These are phyloP conservation scores for Pelagia noctiluca DNA, from an alignment of 30 jellyfish, hydroid and myxozoan species.

Conservation along the genomic window DNA sequence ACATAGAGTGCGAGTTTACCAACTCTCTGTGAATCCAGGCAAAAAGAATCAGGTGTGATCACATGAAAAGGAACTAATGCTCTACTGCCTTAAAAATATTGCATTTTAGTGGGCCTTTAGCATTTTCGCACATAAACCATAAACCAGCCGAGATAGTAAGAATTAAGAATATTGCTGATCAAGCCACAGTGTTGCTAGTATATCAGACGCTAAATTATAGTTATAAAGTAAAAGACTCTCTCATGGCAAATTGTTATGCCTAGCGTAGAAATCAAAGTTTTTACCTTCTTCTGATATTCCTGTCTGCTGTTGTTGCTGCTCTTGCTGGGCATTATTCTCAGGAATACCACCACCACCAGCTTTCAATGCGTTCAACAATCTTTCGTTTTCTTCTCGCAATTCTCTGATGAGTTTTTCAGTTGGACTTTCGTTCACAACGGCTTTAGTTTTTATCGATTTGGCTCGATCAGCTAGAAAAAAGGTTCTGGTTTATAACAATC, in stretches of 20 bases:
- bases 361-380: conserved; percentile 77
- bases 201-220: no score
- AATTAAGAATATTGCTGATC: no score
- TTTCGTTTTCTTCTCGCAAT: conserved; percentile 92
- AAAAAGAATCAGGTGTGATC: no score
- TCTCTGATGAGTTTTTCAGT: conserved; percentile 97
- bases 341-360: conserved; percentile 86
- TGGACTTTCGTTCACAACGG: conserved; percentile 95
- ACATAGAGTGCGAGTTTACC: no score
- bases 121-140: no score
- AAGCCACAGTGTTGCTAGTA: no score
- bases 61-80: no score
- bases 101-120: no score
- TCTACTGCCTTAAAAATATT: no score
- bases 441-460: conserved; percentile 91
- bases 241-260: background rate
- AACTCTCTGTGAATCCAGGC: no score
- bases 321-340: conserved; percentile 28
- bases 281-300: conserved; percentile 85
- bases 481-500: no score
- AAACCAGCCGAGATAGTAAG: no score
- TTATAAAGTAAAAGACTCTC: background rate
- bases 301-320: conserved; percentile 46
- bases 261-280: background rate
- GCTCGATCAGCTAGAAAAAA: conserved; percentile 91